These are phyloP conservation scores for Leptodactylus fuscus DNA, from an alignment of 2,113 vertebrate genomes.

Conservation along the genomic window DNA sequence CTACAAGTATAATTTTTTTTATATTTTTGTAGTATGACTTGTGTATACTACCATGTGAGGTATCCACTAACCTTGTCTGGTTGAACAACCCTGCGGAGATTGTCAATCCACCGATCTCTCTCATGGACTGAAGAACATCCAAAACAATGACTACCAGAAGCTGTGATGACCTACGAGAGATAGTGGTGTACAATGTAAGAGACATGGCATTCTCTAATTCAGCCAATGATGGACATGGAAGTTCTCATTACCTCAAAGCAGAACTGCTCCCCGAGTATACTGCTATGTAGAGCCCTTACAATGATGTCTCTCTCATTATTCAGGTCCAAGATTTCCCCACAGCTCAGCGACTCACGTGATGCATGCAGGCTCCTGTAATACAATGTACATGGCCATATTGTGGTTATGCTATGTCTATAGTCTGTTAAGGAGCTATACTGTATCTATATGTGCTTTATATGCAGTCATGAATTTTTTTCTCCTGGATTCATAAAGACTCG, in stretches of 20 bases:
- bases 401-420: background rate
- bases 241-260: constrained; percentile 87
- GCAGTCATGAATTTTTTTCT: too few species aligned
- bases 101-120: constrained; percentile 91
- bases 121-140: constrained; percentile 87
- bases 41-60: too few species aligned
- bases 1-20: background rate
- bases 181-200: background rate
- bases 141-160: constrained; percentile 84
- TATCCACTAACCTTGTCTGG: constrained; percentile 82
- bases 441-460: too few species aligned
- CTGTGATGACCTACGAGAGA: constrained; percentile 81
- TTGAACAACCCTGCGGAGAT: constrained; percentile 84
- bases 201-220: background rate
- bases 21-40: background rate
- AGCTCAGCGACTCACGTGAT: constrained; percentile 83
- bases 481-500: too few species aligned
- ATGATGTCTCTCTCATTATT: constrained; percentile 78
- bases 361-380: constrained; percentile 66
- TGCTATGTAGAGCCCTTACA: constrained; percentile 87
- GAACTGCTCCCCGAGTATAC: constrained; percentile 87
- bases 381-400: background rate
- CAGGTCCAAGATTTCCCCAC: constrained; percentile 81
- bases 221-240: background rate
- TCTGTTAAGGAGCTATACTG: background rate